Evolutionary conservation across 2,888 invertebrate genomes (phyloP), one percentile per base, ranked within the genome.

Genomic region (Agriopis aurantiaria): DNA sequence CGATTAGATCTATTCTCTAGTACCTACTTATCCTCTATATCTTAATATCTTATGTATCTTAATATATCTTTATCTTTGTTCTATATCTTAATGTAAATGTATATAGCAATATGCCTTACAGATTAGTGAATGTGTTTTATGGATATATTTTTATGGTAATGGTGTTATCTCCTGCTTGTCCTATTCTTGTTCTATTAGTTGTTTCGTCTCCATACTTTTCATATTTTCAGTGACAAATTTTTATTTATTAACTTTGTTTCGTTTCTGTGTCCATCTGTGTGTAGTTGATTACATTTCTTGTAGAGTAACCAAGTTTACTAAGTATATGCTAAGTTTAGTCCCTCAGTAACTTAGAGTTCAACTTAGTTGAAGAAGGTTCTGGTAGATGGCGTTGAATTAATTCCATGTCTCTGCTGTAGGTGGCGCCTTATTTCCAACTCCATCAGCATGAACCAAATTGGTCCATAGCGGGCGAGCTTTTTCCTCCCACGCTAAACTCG

Each of bases 361-460:
- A 45, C 10, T 59, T 63, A 63, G 62, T 71, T 63, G 14, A 12
- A n/a, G 17, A 69, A 66, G 66, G 64, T 48, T 48, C 52, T 45
- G 41, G 48, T 75, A 88, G 88, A 86, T 86, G 88, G 86, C 87
- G 83, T 60, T 82, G 10, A n/a, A 17, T 71, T 51, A 63, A 33
- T 80, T 74, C 65, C 0, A 4, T 23, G 3, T n/a, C 11, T 55
- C 52, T 41, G 1, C 45, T 58, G 75, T n/a, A 86, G 87, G 74
- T 72, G 79, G 82, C 86, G 78, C 67, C 70, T 73, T 71, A 43
- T 55, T 43, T 46, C 53, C 41, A n/a, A 63, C 62, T 61, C 11
- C 46, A 57, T 33, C 69, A 74, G 23, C 23, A 69, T 61, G 68
- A 60, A 76, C 66, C 43, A 49, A 69, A 71, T 72, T 63, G 62